Evolutionary conservation across 2,113 vertebrate genomes (phyloP), one percentile per base, ranked within the genome.

Genomic region (Eublepharis macularius): DNA sequence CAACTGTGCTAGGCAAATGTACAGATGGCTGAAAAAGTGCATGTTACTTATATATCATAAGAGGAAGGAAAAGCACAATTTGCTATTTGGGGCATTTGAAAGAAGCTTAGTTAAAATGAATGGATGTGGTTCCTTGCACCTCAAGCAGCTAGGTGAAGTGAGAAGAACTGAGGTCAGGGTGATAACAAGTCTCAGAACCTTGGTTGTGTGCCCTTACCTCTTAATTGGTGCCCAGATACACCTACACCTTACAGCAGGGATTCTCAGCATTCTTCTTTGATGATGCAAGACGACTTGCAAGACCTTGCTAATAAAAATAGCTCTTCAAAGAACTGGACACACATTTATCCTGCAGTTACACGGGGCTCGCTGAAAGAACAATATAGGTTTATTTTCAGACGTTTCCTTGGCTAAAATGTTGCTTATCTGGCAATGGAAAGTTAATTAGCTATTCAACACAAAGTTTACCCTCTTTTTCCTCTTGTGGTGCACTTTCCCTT

Each of bases 211-310:
- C 76, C 29, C 78, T 83, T 76, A 77, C 84, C n/a, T 69, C 72
- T 73, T 79, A 83, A 83, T 84, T 60, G 57, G 88, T 86, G 86
- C 43, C 81, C 11, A 7, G 13, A 39, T 75, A 73, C 79, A 80
- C 2, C 24, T 57, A 73, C 63, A 72, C 14, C 47, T 47, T 74
- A 81, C 80, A 76, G n/a, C 76, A 86, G 54, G 36, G 77, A 90
- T 72, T 82, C 68, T 57, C 32, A 57, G 60, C 68, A 43, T 43
- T 73, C 80, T 54, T 70, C 6, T 57, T 73, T 43, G 34, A 39
- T 73, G 81, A 60, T 60, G 43, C 68, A 57, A 73, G 57, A 32
- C 32, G 36, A 43, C 29, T 41, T 32, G 69, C 9, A n/a, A 72
- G 32, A 14, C 47, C 69, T 57, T 73, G 13, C 57, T 73, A 70